A percentile compares a stretch with the other conserved stretches of the same genome.
phyloP scores from a whole-genome alignment of 2,113 vertebrate species.

The Oreochromis aureus region DNA sequence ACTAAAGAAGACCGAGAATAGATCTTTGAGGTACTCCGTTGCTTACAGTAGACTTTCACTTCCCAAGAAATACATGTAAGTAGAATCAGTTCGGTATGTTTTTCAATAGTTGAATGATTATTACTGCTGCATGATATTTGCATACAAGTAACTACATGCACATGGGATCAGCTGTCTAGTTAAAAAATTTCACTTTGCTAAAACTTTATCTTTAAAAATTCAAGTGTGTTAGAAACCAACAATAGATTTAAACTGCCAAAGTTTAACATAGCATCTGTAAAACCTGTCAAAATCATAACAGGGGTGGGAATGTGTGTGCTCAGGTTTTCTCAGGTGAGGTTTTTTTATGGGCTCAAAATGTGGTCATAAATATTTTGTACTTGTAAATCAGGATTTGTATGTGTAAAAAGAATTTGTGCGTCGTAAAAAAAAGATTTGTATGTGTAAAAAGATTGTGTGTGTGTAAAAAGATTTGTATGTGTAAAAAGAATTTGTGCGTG shows the following conservation, averaged over 20 bases:
- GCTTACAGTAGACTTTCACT: not conserved
- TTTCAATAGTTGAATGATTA: not conserved
- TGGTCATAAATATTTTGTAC: too few species aligned
- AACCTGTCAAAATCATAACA: not conserved
- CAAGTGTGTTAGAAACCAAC: not conserved
- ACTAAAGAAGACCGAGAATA: not conserved
- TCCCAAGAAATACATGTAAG: not conserved
- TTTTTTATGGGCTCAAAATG: too few species aligned
- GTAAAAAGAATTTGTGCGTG: too few species aligned
- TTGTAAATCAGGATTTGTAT: too few species aligned
- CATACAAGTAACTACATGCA: not conserved
- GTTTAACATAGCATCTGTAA: not conserved
- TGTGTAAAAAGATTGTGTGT: too few species aligned
- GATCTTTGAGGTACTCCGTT: not conserved
- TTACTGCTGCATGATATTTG: not conserved
- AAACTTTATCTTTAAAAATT: not conserved
- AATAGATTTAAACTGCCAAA: not conserved
- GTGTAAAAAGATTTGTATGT: too few species aligned
- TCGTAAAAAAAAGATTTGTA: too few species aligned
- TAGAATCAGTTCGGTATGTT: not conserved
- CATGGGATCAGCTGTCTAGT: not conserved
- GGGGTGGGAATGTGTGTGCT: not conserved
- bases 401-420: too few species aligned
- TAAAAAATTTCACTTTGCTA: not conserved
- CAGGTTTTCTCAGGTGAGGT: not conserved